Conservation (phyloP, 2,113 vertebrate species). For the Varanus salvator region DNA sequence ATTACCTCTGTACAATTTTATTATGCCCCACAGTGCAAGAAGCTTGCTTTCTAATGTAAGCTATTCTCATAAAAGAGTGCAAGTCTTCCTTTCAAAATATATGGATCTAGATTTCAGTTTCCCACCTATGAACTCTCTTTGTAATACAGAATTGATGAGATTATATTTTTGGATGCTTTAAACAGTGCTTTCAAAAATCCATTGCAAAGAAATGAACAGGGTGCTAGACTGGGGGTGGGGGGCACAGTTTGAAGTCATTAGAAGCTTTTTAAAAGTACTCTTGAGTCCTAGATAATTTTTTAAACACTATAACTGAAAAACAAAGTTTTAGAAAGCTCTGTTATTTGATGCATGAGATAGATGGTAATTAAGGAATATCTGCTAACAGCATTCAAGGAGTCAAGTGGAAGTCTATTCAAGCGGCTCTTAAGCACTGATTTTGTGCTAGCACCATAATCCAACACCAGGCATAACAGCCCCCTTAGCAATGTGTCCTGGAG, state of each 20-base stretch:
- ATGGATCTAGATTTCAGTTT: slow-evolving; percentile 31
- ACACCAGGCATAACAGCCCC: background rate
- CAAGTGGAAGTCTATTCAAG: slow-evolving; percentile 27
- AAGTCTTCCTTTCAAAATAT: slow-evolving; percentile 28
- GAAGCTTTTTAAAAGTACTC: slow-evolving; percentile 16
- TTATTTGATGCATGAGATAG: background rate
- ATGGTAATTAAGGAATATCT: slow-evolving; percentile 30
- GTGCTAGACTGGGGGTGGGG: slow-evolving; percentile 12
- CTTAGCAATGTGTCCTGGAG: background rate
- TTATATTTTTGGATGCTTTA: background rate
- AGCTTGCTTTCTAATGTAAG: slow-evolving; percentile 13
- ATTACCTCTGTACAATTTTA: slow-evolving; percentile 17
- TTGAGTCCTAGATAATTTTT: too few relatives aligned
- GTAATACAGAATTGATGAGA: background rate
- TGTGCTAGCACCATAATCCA: slow-evolving; percentile 34
- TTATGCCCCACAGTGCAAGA: slow-evolving; percentile 4
- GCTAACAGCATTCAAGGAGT: slow-evolving; percentile 25
- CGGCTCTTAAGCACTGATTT: slow-evolving; percentile 24
- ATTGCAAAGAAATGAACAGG: slow-evolving; percentile 25
- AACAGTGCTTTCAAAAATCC: background rate
- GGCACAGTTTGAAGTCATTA: background rate
- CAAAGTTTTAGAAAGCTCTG: background rate
- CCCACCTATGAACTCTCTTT: slow-evolving; percentile 7
- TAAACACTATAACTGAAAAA: slow-evolving; percentile 5
- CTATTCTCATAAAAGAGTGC: slow-evolving; percentile 7